Percentiles rank a stretch among this genome's conserved stretches.
These are phyloP conservation scores for Cephus nigrinus DNA, from an alignment of 2,888 invertebrate genomes.

Conservation along the genomic window DNA sequence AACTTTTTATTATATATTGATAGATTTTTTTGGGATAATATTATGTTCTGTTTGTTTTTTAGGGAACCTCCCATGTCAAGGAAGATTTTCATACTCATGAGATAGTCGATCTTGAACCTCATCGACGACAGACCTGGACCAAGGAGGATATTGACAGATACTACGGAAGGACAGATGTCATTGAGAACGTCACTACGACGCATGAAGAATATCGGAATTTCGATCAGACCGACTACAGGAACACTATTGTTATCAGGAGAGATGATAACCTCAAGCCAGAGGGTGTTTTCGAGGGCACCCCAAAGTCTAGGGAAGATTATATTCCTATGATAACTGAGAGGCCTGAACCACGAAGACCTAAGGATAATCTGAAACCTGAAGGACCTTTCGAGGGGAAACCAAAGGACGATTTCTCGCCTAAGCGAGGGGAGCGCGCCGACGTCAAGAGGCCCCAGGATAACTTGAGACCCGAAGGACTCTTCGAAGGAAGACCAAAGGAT, in stretches of 20 bases:
- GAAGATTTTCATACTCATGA: conserved; percentile 60
- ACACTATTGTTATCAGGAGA: conserved; percentile 42
- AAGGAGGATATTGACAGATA: conserved; percentile 71
- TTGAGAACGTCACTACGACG: conserved; percentile 79
- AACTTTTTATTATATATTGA: too few relatives aligned
- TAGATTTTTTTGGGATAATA: too few relatives aligned
- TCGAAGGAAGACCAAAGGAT: conserved; percentile 64
- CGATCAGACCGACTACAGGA: conserved; percentile 70
- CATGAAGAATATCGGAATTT: conserved; percentile 76
- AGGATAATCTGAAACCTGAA: conserved; percentile 66
- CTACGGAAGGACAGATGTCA: conserved; percentile 55
- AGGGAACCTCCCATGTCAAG: conserved; percentile 60
- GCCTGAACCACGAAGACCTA: conserved; percentile 60
- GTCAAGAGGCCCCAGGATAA: conserved; percentile 41
- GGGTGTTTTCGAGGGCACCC: conserved; percentile 38
- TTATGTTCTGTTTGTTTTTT: not conserved
- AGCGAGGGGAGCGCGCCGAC: conserved; percentile 61
- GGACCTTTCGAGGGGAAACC: conserved; percentile 71
- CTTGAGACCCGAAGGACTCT: conserved; percentile 67
- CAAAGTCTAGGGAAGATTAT: conserved; percentile 25
- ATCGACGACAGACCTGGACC: conserved; percentile 76
- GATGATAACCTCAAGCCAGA: conserved; percentile 44
- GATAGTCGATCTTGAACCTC: conserved; percentile 58
- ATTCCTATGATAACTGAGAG: conserved; percentile 32
- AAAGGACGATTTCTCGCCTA: conserved; percentile 68